Percentiles rank a stretch among this genome's conserved stretches.
phyloP scores from a whole-genome alignment of 2,888 invertebrate species.

The Nasonovia ribisnigri region DNA sequence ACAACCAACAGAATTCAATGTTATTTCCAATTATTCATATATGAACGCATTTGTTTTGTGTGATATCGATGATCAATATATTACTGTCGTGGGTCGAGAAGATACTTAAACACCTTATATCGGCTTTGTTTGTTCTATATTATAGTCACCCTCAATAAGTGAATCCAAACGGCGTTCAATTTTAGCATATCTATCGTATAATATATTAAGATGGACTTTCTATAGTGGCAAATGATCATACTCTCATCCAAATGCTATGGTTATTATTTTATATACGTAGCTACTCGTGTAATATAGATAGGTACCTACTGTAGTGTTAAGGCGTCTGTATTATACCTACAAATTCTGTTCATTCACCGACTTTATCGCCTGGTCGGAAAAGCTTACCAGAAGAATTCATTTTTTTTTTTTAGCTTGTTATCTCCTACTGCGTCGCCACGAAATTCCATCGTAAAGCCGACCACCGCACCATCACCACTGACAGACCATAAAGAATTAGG shows the following conservation, averaged over 20 bases:
- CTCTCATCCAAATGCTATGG: not conserved
- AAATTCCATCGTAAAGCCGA: not conserved
- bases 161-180: not conserved
- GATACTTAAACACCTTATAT: not conserved
- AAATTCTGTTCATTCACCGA: not conserved
- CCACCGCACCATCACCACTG: not conserved
- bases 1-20: not conserved
- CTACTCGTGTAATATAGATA: not conserved
- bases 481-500: not conserved
- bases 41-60: not conserved
- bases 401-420: not conserved
- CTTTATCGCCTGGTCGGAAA: not conserved
- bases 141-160: not conserved
- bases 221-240: not conserved
- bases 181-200: not conserved
- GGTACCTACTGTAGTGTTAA: not conserved
- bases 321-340: not conserved
- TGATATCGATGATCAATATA: not conserved
- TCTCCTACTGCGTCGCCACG: not conserved
- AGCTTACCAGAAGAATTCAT: not conserved
- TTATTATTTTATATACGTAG: not conserved
- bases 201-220: not conserved
- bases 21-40: not conserved
- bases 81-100: not conserved
- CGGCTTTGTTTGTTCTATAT: not conserved